These are phyloP conservation scores for Sebastes iracundus DNA, from an alignment of 2,797 vertebrate genomes.

Conservation along the genomic window DNA sequence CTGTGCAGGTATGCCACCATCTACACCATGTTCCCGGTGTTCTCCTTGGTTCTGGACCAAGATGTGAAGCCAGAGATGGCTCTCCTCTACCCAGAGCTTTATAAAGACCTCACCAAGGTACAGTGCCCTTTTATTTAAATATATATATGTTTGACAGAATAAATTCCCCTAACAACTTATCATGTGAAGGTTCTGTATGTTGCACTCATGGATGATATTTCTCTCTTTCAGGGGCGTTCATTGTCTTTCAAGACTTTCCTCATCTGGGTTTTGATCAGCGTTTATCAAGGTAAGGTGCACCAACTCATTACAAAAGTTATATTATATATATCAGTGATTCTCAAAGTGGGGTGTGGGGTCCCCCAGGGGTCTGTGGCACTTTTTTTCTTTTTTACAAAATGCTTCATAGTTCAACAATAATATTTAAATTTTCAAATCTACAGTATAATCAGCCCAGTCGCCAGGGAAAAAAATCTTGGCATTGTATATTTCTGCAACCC, in stretches of 20 bases:
- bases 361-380: no score
- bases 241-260: constrained; percentile 99
- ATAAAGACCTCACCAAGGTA: constrained; percentile 99
- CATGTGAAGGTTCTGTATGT: not conserved
- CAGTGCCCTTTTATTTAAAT: not conserved
- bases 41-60: constrained; percentile 97
- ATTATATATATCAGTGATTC: no score
- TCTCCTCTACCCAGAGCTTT: constrained; percentile 96
- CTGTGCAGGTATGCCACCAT: constrained; percentile 93
- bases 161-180: not conserved
- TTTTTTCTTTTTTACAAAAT: no score
- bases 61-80: constrained; percentile 98
- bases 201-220: not conserved
- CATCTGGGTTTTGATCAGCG: constrained; percentile 95
- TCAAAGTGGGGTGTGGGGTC: no score
- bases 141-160: not conserved
- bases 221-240: constrained; percentile 89
- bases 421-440: no score
- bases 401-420: no score
- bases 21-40: constrained; percentile 99
- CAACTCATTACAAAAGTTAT: not conserved
- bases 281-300: constrained; percentile 93
- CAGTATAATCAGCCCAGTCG: no score
- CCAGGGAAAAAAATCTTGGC: no score
- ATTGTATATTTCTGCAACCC: no score